Evolutionary conservation across 2,888 invertebrate genomes (phyloP).

Genomic region (Diadromus collaris): DNA sequence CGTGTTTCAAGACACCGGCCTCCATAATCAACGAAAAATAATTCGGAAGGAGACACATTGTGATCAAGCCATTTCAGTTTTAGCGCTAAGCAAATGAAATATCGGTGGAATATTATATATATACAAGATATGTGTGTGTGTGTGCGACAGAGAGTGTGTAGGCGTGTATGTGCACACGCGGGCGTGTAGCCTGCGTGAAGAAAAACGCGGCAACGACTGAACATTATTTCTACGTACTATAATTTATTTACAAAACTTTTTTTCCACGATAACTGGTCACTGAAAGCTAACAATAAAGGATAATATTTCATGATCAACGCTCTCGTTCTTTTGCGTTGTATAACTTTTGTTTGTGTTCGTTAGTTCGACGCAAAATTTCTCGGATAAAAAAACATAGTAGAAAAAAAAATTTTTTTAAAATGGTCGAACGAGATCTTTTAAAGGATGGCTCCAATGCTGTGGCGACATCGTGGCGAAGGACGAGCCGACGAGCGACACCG

Average conservation of each 20-base stretch:
- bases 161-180: slow-evolving; percentile 9
- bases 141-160: slow-evolving; percentile 6
- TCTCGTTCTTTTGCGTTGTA: not conserved
- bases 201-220: slow-evolving; percentile 48
- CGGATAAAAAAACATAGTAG: too few species aligned
- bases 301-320: slow-evolving; percentile 30
- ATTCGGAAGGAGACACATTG: slow-evolving; percentile 31
- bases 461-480: slow-evolving; percentile 63
- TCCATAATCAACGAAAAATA: not conserved
- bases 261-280: slow-evolving; percentile 41
- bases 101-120: not conserved
- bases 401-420: too few species aligned
- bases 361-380: not conserved
- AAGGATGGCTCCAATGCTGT: too few species aligned
- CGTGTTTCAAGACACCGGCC: not conserved
- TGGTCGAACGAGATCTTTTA: not conserved
- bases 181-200: slow-evolving; percentile 12
- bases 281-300: slow-evolving; percentile 42
- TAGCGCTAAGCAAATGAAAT: slow-evolving; percentile 16
- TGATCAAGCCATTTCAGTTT: slow-evolving; percentile 43
- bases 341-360: not conserved
- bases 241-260: slow-evolving; percentile 49
- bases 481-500: slow-evolving; percentile 80
- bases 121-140: slow-evolving; percentile 3
- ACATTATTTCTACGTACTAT: slow-evolving; percentile 43